Evolutionary conservation across 1,140 invertebrate species (phyloP).

Genomic region (Cardiocondyla obscurior): DNA sequence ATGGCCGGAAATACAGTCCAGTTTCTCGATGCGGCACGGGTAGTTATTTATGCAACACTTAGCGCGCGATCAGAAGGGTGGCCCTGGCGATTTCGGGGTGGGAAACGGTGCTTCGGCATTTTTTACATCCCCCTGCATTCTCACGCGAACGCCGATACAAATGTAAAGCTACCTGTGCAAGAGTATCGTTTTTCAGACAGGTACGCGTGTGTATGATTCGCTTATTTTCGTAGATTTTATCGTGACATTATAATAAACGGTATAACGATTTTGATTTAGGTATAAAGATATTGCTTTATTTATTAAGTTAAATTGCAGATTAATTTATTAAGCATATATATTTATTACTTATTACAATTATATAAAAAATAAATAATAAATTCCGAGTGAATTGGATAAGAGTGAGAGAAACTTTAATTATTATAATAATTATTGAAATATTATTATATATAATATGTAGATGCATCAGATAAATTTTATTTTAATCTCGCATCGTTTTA

Average conservation of each 20-base stretch:
- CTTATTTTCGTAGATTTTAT: neutral
- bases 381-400: neutral
- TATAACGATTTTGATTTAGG: neutral
- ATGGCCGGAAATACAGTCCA: slow-evolving; percentile 45
- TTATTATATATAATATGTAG: neutral
- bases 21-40: slow-evolving; percentile 14
- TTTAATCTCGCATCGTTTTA: neutral
- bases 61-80: neutral
- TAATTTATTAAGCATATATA: neutral
- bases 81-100: slow-evolving; percentile 10
- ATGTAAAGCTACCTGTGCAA: slow-evolving; percentile 34
- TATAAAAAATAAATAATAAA: neutral
- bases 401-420: neutral
- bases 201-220: neutral
- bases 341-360: neutral
- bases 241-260: neutral
- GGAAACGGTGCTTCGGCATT: slow-evolving; percentile 43
- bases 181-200: slow-evolving; percentile 28
- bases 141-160: slow-evolving; percentile 35
- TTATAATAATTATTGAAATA: neutral
- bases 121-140: slow-evolving; percentile 48
- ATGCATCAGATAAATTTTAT: neutral
- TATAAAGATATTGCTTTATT: neutral
- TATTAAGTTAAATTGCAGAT: neutral
- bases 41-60: slow-evolving; percentile 54